Percentiles rank a stretch among this genome's conserved stretches.
Evolutionary conservation across 2,888 invertebrate species (phyloP).

Genomic region (Agonopterix arenella): DNA sequence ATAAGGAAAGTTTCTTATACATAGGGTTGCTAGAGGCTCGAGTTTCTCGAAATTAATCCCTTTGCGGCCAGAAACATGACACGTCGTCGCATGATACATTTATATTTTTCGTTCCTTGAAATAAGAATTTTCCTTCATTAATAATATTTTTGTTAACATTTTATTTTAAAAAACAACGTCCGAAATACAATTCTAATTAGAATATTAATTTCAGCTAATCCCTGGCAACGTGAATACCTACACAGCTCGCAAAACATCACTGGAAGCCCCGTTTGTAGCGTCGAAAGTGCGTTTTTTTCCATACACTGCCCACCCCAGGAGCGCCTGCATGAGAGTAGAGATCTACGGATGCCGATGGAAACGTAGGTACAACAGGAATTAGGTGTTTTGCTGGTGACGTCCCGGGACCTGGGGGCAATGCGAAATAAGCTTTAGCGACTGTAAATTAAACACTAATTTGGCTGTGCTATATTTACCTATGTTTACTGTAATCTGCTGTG

Average conservation of each 20-base stretch:
- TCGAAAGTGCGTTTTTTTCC: conserved; percentile 92
- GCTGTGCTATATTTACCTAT: neutral
- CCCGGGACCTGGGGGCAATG: conserved; percentile 28
- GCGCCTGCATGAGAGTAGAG: conserved; percentile 95
- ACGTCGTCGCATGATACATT: conserved; percentile 2
- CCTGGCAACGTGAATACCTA: conserved; percentile 88
- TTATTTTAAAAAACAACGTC: no score
- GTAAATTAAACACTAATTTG: neutral
- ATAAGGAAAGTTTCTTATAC: no score
- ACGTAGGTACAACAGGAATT: conserved; percentile 52
- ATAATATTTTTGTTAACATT: no score
- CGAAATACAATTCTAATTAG: no score
- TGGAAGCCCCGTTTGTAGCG: conserved; percentile 91
- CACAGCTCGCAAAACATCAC: conserved; percentile 80
- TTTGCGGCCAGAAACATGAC: conserved; percentile 28
- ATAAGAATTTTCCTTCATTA: no score
- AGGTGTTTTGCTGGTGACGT: conserved; percentile 38
- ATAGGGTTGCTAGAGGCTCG: conserved; percentile 13
- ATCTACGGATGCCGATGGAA: conserved; percentile 87
- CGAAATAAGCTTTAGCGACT: conserved; percentile 3
- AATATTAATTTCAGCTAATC: conserved; percentile 78
- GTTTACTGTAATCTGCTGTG: conserved; percentile 18
- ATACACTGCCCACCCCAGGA: conserved; percentile 88
- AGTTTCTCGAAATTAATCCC: conserved; percentile 44
- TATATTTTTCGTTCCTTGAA: conserved; percentile 1